Percentiles rank a stretch among this genome's conserved stretches.
phyloP scores from a whole-genome alignment of 92 coral and sea anemone species.

The Muricea muricata region DNA sequence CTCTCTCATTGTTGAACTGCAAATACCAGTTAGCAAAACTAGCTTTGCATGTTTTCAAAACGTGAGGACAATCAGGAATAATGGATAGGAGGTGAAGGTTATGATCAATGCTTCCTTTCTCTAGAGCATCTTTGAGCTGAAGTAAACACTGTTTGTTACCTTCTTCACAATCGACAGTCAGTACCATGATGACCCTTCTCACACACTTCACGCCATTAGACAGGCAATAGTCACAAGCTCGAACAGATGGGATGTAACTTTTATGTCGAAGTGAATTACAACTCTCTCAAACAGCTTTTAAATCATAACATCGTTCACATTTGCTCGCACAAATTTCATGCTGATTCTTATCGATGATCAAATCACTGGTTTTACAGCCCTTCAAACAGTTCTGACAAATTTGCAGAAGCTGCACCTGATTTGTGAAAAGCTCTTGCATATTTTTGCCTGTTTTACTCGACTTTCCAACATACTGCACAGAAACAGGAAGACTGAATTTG shows the following conservation, averaged over 20 bases:
- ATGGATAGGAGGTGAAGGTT: constrained; percentile 10
- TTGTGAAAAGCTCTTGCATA: constrained; percentile 18
- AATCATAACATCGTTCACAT: constrained; percentile 15
- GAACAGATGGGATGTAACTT: constrained; percentile 47
- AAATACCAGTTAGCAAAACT: constrained; percentile 50
- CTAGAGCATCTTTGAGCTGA: background rate
- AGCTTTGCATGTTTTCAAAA: constrained; percentile 37
- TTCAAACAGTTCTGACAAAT: constrained; percentile 42
- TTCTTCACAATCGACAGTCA: constrained; percentile 56
- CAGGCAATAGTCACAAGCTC: constrained; percentile 36
- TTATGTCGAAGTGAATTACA: constrained; percentile 41
- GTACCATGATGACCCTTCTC: constrained; percentile 23
- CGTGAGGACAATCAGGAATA: constrained; percentile 42
- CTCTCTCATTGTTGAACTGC: background rate
- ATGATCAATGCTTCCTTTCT: background rate
- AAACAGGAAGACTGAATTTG: constrained; percentile 57
- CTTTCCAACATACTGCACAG: constrained; percentile 50
- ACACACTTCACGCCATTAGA: constrained; percentile 39
- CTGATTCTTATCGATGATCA: background rate
- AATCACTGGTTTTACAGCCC: background rate
- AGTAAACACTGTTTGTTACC: constrained; percentile 41
- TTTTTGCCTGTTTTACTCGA: constrained; percentile 53
- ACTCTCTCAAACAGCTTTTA: constrained; percentile 37
- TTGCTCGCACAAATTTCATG: constrained; percentile 26
- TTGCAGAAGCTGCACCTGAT: constrained; percentile 40